phyloP scores from a whole-genome alignment of 2,888 invertebrate genomes.

The Lacanobia oleracea region DNA sequence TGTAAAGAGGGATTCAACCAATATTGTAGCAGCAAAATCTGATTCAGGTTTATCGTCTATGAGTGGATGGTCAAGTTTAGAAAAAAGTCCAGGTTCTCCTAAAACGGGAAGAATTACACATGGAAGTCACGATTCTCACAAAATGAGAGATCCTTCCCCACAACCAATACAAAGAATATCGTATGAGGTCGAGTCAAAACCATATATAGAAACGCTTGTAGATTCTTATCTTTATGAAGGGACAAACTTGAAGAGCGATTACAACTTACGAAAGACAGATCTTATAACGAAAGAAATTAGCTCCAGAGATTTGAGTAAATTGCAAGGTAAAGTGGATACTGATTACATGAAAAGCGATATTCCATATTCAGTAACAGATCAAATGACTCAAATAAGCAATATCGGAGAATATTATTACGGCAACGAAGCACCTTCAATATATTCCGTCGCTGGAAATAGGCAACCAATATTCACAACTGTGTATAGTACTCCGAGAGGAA shows the following conservation, averaged over 20 bases:
- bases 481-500: slow-evolving; percentile 92
- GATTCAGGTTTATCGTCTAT: slow-evolving; percentile 96
- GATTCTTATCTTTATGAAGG: slow-evolving; percentile 87
- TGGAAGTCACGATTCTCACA: slow-evolving; percentile 83
- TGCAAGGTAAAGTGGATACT: slow-evolving; percentile 79
- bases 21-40: slow-evolving; percentile 94
- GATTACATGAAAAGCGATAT: slow-evolving; percentile 79
- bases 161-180: slow-evolving; percentile 82
- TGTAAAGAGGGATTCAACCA: slow-evolving; percentile 90
- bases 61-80: slow-evolving; percentile 96
- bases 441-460: slow-evolving; percentile 94
- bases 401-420: slow-evolving; percentile 86
- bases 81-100: slow-evolving; percentile 96
- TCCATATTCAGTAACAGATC: slow-evolving; percentile 75
- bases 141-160: slow-evolving; percentile 84
- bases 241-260: slow-evolving; percentile 81
- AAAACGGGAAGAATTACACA: slow-evolving; percentile 89
- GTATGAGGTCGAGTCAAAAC: slow-evolving; percentile 85
- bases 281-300: slow-evolving; percentile 76
- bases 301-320: slow-evolving; percentile 78
- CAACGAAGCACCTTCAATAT: slow-evolving; percentile 92
- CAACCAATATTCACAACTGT: slow-evolving; percentile 94
- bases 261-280: slow-evolving; percentile 76
- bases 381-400: slow-evolving; percentile 79
- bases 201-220: slow-evolving; percentile 90